Evolutionary conservation across 2,888 invertebrate genomes (phyloP), one percentile per base, ranked within the genome.

Genomic region (Tenthredo distinguenda): DNA sequence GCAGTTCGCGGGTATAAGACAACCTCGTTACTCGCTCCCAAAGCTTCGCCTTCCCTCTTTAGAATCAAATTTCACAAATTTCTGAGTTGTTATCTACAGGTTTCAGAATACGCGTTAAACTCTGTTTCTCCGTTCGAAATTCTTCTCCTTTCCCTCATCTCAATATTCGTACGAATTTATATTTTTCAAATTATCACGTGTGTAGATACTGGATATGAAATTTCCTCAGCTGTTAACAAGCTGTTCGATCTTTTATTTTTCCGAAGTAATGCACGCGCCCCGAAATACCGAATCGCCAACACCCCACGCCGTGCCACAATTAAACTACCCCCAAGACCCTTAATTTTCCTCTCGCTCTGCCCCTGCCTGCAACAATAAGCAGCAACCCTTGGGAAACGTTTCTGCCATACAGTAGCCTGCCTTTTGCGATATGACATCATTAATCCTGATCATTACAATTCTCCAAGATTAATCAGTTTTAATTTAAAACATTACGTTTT

Each of bases 271-370:
- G 18, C n/a, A 55, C 15, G 55, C 7, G 7, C 31, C 9, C 15
- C 18, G 9, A 55, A n/a, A 77, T 34, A 55, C 15, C 9, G 31
- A 2, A 31, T 65, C 62, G 26, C 34, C 55, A 10, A 65, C 37
- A 37, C 40, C 37, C n/a, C 18, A 55, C 50, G 50, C 55, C 26
- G 26, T 26, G 26, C 26, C 55, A 77, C 77, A 77, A 77, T 77
- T 77, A 77, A 77, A 74, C 68, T 84, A 85, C 81, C 85, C 77
- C 71, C 21, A 37, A 71, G 68, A 9, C 76, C 31, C 47, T 85
- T 15, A 40, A 15, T 43, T 12, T 43, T n/a, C 40, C 43, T 74
- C 40, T 74, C 7, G 43, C 77, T 43, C 26, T 43, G 77, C 26
- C 62, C 37, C n/a, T 40, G 40, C 81, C 40, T 40, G 21, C 3